A percentile compares a stretch with the other conserved stretches of the same genome.
Evolutionary conservation across 2,113 vertebrate species (phyloP).

Genomic region (Indri indri): DNA sequence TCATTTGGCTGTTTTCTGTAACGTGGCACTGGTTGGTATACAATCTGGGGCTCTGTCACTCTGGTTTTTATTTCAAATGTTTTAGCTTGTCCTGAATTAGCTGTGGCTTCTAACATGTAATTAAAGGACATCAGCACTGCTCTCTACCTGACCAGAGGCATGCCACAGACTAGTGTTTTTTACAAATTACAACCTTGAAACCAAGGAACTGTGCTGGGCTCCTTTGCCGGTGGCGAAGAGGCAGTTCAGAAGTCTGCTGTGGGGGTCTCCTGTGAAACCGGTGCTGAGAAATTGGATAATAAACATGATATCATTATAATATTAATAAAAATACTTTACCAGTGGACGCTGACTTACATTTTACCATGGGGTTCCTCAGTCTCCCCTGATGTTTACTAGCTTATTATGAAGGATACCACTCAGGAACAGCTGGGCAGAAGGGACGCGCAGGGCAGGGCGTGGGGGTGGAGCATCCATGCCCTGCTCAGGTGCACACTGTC

Average conservation of each 20-base stretch:
- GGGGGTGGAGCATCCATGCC: too few relatives aligned
- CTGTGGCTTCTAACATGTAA: constrained; percentile 58
- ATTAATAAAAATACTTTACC: neutral
- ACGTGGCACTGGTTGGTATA: constrained; percentile 44
- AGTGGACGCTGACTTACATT: neutral
- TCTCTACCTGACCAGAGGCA: constrained; percentile 55
- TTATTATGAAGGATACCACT: neutral
- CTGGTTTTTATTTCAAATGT: constrained; percentile 25
- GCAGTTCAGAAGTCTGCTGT: neutral
- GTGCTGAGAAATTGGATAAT: neutral
- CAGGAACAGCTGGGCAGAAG: too few relatives aligned
- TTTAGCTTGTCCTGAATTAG: constrained; percentile 63
- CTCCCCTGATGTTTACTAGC: neutral
- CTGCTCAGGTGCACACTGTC: neutral
- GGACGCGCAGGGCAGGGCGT: accelerated
- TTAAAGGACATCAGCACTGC: neutral
- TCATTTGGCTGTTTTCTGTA: neutral
- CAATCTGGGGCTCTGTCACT: neutral
- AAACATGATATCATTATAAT: neutral
- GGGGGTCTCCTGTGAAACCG: neutral
- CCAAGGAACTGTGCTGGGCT: neutral
- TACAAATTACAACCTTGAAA: constrained; percentile 38
- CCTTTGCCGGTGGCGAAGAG: neutral
- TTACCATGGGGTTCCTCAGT: neutral
- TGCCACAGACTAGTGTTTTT: neutral